Base-by-base conservation (phyloP, 1,140 invertebrate genomes). In the Eurosta solidaginis region DNA sequence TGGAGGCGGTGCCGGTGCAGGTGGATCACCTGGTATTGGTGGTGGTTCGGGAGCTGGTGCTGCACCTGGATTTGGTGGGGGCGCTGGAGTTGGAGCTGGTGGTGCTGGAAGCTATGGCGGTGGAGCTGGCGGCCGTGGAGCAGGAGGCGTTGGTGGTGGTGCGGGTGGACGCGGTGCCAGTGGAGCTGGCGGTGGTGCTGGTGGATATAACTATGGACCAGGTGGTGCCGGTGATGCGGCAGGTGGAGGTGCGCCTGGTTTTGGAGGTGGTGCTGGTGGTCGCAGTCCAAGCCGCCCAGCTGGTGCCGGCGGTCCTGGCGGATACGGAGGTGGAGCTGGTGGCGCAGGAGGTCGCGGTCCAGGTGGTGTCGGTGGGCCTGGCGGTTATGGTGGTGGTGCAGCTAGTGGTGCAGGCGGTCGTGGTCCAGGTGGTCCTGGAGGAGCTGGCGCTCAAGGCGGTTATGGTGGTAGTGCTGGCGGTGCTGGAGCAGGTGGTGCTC, bases 271-370 rank as follows among this genome's bases (percentile, higher is more conserved):
- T 10, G 85, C 88, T 22, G 80, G 89, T 1, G 86, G 54, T 63
- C n/a, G 89, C 14, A 85, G 89, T 29, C 81, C 88, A 5, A 85
- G 89, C 0, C 83, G 88, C 1, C 83, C 89, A 3, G 84, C 88
- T 6, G 82, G 68, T 47, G 68, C 44, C 17, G 89, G 88, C 10
- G 85, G 89, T n/a, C 85, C 85, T 29, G 84, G 86, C 45, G n/a
- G n/a, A n/a, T n/a, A 54, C 79, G 63, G 17, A 63, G 49, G 17
- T 76, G 78, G 78, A n/a, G n/a, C n/a, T 2, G 54, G 63, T 7
- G 25, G 22, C 9, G 77, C 54, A 1, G 50, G 78, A 20, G 54
- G 50, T 3, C 27, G 52, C 27, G 78, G 40, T 50, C 40, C 42
- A 17, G 74, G 50, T 20, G 50, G 40, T 22, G 74, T 22, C 42